phyloP scores from a whole-genome alignment of 2,797 vertebrate genomes.

The Cyclura pinguis region DNA sequence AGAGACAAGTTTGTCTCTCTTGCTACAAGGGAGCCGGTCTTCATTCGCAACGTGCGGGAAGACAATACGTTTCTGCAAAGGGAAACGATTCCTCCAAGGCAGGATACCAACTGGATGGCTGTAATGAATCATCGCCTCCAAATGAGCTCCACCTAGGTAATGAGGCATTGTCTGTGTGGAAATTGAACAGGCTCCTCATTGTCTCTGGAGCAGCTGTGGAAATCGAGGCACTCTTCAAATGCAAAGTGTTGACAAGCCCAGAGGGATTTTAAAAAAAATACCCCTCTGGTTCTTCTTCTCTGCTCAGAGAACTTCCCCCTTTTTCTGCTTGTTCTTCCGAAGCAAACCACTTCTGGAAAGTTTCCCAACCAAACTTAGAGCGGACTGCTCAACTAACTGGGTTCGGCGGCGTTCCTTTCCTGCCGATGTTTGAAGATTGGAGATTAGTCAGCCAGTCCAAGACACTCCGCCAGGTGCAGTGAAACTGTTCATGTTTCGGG shows the following conservation, averaged over 20 bases:
- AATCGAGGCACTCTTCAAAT: not conserved
- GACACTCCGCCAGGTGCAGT: too few species aligned
- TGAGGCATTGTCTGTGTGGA: slow-evolving; percentile 26
- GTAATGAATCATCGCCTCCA: slow-evolving; percentile 39
- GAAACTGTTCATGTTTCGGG: too few species aligned
- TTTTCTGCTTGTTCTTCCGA: not conserved
- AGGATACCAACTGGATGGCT: not conserved
- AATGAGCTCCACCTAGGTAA: slow-evolving; percentile 30
- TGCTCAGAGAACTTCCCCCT: not conserved
- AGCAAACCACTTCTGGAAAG: not conserved
- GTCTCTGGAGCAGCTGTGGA: slow-evolving; percentile 19
- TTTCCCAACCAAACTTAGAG: not conserved
- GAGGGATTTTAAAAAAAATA: too few species aligned
- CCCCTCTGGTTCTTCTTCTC: not conserved
- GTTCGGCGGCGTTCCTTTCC: too few species aligned
- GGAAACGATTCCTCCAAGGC: slow-evolving; percentile 27
- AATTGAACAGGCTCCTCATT: slow-evolving; percentile 14
- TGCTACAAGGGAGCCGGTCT: not conserved
- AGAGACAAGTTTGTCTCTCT: not conserved
- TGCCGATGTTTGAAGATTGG: too few species aligned
- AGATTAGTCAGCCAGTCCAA: too few species aligned
- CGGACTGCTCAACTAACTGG: too few species aligned
- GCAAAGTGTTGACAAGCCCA: slow-evolving; percentile 2
- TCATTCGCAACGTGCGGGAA: not conserved
- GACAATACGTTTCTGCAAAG: not conserved